Evolutionary conservation across 2,888 invertebrate species (phyloP).

Genomic region (Thera obeliscata): DNA sequence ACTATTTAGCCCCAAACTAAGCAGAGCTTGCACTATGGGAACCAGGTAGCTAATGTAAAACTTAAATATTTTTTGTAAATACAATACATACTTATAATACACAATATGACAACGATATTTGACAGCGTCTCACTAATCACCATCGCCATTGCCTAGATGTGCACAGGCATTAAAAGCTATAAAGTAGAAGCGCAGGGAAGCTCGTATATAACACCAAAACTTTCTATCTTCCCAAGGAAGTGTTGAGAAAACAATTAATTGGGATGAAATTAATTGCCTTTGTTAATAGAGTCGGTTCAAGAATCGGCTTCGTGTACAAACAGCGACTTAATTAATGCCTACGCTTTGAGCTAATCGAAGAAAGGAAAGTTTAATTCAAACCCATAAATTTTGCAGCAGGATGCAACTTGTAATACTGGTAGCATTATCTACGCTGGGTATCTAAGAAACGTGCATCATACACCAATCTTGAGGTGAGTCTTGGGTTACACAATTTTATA

Average conservation of each 20-base stretch:
- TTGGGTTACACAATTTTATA: conserved; percentile 19
- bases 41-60: too few relatives aligned
- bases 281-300: conserved; percentile 26
- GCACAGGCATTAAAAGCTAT: too few relatives aligned
- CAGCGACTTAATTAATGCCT: conserved; percentile 26
- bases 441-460: conserved; percentile 26
- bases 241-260: conserved; percentile 36
- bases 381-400: conserved; percentile 23
- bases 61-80: too few relatives aligned
- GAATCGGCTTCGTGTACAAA: conserved; percentile 20
- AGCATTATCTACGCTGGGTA: conserved; percentile 29
- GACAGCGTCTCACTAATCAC: too few relatives aligned
- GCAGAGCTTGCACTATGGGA: too few relatives aligned
- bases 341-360: conserved; percentile 21
- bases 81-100: too few relatives aligned
- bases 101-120: too few relatives aligned
- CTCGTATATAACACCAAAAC: conserved; percentile 63
- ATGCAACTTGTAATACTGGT: conserved; percentile 28
- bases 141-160: too few relatives aligned
- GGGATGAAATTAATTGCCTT: conserved; percentile 27
- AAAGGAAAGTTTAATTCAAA: conserved; percentile 31
- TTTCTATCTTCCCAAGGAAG: conserved; percentile 54
- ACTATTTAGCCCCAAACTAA: too few relatives aligned
- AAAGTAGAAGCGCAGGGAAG: conserved; percentile 27
- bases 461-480: conserved; percentile 21